Evolutionary conservation across 2,888 invertebrate species (phyloP).

Genomic region (Anthrax anthrax): DNA sequence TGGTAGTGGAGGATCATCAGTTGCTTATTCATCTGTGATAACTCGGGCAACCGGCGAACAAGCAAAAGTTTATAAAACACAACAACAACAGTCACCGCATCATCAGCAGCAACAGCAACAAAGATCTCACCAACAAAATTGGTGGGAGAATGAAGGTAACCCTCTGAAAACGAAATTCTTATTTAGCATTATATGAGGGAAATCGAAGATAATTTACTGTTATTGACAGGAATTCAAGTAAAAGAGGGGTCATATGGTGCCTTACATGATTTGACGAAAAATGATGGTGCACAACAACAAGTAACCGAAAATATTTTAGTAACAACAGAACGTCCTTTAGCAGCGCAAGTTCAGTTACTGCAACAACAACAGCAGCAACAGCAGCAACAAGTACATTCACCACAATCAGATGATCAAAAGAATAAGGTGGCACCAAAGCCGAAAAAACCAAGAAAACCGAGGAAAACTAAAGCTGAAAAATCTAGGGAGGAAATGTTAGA

Average conservation of each 20-base stretch:
- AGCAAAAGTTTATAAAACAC: conserved; percentile 33
- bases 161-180: no score
- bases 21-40: conserved; percentile 72
- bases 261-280: conserved; percentile 10
- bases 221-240: background rate
- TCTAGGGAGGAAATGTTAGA: conserved; percentile 7
- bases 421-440: background rate
- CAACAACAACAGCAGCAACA: background rate
- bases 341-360: conserved; percentile 5
- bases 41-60: conserved; percentile 48
- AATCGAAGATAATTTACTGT: no score
- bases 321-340: conserved; percentile 6
- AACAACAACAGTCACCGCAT: conserved; percentile 12
- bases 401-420: conserved; percentile 28
- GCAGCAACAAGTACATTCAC: conserved; percentile 28
- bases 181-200: no score
- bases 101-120: conserved; percentile 27
- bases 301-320: conserved; percentile 7
- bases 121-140: conserved; percentile 30
- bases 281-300: conserved; percentile 4
- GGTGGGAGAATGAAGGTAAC: conserved; percentile 32
- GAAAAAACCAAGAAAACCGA: conserved; percentile 6
- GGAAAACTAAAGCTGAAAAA: conserved; percentile 3
- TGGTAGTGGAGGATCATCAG: conserved; percentile 35
- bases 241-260: conserved; percentile 4